phyloP scores from a whole-genome alignment of 1,140 invertebrate species.

The Hesperophylax magnus region DNA sequence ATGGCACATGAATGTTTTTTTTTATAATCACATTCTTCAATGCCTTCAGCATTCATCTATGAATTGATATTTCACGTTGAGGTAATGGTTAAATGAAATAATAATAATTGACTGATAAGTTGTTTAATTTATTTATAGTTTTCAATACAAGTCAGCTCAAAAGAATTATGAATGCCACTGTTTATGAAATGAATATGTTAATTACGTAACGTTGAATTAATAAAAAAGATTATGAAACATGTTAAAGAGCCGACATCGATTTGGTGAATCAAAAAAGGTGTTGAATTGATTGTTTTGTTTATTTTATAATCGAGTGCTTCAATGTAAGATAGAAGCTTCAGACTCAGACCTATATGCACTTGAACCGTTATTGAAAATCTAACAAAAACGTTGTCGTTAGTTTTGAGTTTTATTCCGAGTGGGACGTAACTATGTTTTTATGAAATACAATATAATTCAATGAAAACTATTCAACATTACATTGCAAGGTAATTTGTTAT shows the following conservation, averaged over 20 bases:
- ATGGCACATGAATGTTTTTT: slow-evolving; percentile 4
- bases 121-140: slow-evolving; percentile 20
- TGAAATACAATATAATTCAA: background rate
- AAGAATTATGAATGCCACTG: background rate
- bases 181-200: slow-evolving; percentile 30
- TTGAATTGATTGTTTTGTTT: too few relatives aligned
- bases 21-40: background rate
- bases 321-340: too few relatives aligned
- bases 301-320: too few relatives aligned
- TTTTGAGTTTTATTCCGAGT: too few relatives aligned
- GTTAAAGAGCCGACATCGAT: background rate
- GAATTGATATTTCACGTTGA: background rate
- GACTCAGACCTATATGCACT: too few relatives aligned
- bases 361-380: too few relatives aligned
- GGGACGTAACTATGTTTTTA: too few relatives aligned
- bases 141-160: background rate
- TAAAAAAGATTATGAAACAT: background rate
- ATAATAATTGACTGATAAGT: background rate
- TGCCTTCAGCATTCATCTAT: background rate
- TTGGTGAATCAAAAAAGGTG: too few relatives aligned
- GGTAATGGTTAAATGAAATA: slow-evolving; percentile 21
- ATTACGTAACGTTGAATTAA: background rate
- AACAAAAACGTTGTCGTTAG: too few relatives aligned
- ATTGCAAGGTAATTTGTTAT: background rate
- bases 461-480: background rate